A percentile compares a stretch with the other conserved stretches of the same genome.
Evolutionary conservation across 2,797 vertebrate species (phyloP).

Genomic region (Pelobates cultripes): DNA sequence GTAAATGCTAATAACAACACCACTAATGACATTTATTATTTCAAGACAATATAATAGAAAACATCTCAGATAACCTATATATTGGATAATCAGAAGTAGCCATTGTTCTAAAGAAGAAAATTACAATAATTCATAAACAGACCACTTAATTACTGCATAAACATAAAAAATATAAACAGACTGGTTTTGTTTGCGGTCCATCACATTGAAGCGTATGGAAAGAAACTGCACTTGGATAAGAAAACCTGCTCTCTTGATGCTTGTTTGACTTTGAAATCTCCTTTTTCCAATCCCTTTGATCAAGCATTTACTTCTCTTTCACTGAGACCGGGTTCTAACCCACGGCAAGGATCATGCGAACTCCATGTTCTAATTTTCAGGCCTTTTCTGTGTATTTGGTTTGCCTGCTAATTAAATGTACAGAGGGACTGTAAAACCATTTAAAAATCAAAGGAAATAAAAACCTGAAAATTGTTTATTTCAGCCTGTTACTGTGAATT

Average conservation of each 20-base stretch:
- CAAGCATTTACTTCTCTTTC: background rate
- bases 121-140: too few species aligned
- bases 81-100: too few species aligned
- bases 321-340: conserved; percentile 17
- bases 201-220: background rate
- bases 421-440: background rate
- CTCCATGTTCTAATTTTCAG: background rate
- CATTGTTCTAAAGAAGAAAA: too few species aligned
- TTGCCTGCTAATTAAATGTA: background rate
- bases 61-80: too few species aligned
- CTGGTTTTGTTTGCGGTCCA: background rate
- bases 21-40: too few species aligned
- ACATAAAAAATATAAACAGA: too few species aligned
- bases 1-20: too few species aligned
- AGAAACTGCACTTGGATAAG: too few species aligned
- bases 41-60: too few species aligned
- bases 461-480: background rate
- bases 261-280: background rate
- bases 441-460: background rate
- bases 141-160: too few species aligned
- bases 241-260: background rate
- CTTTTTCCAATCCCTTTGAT: conserved; percentile 15
- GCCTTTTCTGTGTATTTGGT: background rate
- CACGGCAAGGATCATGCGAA: background rate
- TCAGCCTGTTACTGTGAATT: background rate